A percentile compares a stretch with the other conserved stretches of the same genome.
Conservation (phyloP, 2,797 vertebrate species). For the Morus bassanus region DNA sequence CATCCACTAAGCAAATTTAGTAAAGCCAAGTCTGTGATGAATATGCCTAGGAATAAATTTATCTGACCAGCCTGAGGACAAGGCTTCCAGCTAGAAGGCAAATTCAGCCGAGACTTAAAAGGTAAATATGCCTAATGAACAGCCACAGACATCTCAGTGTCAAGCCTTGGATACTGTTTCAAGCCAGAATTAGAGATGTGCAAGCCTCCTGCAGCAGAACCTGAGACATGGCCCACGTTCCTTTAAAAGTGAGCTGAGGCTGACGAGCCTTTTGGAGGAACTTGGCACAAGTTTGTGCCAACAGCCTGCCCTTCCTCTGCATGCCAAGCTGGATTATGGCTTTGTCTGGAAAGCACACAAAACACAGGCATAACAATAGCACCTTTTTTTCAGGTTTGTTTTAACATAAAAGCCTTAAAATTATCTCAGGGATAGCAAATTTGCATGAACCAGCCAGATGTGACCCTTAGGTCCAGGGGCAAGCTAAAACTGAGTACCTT, state of each 20-base stretch:
- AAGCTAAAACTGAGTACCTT: neutral
- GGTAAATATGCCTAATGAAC: neutral
- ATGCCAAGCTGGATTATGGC: neutral
- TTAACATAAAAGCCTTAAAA: neutral
- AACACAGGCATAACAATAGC: neutral
- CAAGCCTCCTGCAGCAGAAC: neutral
- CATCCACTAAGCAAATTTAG: neutral
- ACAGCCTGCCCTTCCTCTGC: neutral
- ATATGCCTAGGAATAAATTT: neutral
- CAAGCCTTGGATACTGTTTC: neutral
- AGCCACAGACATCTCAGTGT: neutral
- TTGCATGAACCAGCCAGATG: neutral
- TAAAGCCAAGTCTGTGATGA: neutral
- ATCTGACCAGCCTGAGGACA: neutral
- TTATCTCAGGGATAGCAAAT: neutral
- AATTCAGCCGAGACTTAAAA: neutral
- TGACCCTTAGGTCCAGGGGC: neutral
- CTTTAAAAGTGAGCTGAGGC: neutral
- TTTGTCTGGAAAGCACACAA: neutral
- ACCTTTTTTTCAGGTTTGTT: neutral
- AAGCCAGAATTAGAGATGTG: neutral
- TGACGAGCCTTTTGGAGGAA: neutral
- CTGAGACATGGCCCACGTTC: neutral
- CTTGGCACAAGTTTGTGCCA: neutral
- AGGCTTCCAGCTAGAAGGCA: neutral